phyloP scores from a whole-genome alignment of 2,888 invertebrate species.

The Onchidella celtica region DNA sequence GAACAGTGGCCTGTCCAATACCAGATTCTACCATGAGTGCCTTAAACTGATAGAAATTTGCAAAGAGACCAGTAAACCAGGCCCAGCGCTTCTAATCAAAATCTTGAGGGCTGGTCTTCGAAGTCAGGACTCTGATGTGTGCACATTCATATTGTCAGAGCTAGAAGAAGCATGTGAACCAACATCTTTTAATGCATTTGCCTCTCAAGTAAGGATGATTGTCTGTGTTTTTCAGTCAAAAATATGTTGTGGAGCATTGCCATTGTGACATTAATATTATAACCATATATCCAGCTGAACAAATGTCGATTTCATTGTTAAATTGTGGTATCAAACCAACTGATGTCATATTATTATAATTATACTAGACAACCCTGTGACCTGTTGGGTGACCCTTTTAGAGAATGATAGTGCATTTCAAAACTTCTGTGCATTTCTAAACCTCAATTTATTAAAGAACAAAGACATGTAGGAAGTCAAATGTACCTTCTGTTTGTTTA shows the following conservation, averaged over 20 bases:
- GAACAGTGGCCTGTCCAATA: slow-evolving; percentile 52
- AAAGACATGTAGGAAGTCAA: no score
- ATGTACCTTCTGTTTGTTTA: no score
- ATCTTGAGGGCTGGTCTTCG: slow-evolving; percentile 3
- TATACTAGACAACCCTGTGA: no score
- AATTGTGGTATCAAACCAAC: no score
- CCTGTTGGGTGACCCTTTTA: neutral
- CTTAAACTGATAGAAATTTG: slow-evolving; percentile 54
- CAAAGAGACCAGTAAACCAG: slow-evolving; percentile 21
- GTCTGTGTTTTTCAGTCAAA: neutral
- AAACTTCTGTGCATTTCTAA: no score
- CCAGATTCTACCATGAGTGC: slow-evolving; percentile 54
- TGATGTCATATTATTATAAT: neutral
- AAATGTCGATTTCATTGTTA: no score
- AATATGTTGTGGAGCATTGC: neutral
- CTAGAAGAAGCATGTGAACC: slow-evolving; percentile 29
- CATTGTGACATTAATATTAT: no score
- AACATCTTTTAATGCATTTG: neutral
- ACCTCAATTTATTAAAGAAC: no score
- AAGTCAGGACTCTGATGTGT: slow-evolving; percentile 1
- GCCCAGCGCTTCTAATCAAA: slow-evolving; percentile 3
- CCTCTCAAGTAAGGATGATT: neutral
- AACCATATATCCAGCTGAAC: no score
- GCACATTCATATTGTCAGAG: neutral
- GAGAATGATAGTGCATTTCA: no score